Percentiles rank a stretch among this genome's conserved stretches.
These are phyloP conservation scores for Cepaea hortensis DNA, from an alignment of 2,888 invertebrate species.

Conservation along the genomic window DNA sequence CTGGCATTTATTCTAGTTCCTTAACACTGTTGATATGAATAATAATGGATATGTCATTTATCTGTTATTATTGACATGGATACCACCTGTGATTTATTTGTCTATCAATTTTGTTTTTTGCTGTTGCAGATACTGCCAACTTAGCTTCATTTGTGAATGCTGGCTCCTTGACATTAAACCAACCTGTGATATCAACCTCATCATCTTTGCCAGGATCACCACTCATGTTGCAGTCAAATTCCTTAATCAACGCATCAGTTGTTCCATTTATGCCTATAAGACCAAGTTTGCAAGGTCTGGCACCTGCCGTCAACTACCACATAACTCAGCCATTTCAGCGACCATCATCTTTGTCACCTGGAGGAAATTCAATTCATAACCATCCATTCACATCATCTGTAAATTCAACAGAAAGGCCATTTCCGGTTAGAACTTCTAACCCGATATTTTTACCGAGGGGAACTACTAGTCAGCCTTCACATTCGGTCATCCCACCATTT, in stretches of 20 bases:
- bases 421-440: background rate
- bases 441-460: constrained; percentile 1
- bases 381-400: constrained; percentile 15
- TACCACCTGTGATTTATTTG: background rate
- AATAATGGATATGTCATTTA: background rate
- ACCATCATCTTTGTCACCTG: background rate
- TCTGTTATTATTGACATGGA: background rate
- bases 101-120: background rate
- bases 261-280: background rate
- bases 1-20: too few species aligned
- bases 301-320: background rate
- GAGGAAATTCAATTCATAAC: background rate
- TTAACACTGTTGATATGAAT: background rate
- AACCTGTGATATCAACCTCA: background rate
- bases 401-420: constrained; percentile 20
- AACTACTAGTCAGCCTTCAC: constrained; percentile 6
- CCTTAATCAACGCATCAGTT: background rate
- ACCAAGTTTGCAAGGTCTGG: background rate
- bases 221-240: background rate
- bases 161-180: background rate
- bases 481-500: background rate
- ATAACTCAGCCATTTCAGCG: constrained; percentile 9
- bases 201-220: background rate
- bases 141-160: background rate
- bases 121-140: constrained; percentile 1